Base-by-base conservation (phyloP, 37 sponge, comb jelly and placozoan genomes). In the Bolinopsis microptera region DNA sequence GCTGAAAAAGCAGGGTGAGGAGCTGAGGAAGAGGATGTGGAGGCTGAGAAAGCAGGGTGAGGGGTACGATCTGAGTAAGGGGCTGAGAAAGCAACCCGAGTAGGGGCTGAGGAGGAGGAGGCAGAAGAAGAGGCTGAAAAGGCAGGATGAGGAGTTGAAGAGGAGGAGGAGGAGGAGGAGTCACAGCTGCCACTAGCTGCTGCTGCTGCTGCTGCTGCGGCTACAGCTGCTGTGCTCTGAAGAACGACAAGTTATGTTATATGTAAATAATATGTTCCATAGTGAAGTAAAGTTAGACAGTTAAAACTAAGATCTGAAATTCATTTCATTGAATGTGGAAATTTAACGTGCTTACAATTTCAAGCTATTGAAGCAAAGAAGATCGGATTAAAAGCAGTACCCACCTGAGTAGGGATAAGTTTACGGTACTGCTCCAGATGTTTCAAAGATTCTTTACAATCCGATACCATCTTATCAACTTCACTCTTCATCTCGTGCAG, bases 391-490 rank as follows among this genome's bases (percentile, higher is more conserved):
- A n/a, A n/a, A n/a, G n/a, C n/a, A n/a, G n/a, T n/a, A n/a, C n/a
- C 13, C 21, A 70, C 74, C 74, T 70, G 25, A 2, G 74, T 28
- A 28, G 80, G 80, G 1, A 77, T 77, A 13, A 77, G 80, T 77
- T 35, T 77, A 27, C 80, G 35, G 80, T 77, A 77, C 80, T 33
- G 33, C 1, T 77, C 80, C 36, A 77, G 36, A 16, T 77, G 80
- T 16, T 32, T 28, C 1, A 77, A 36, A 2, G 80, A 77, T 34
- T 77, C 80, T 32, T 77, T 32, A 36, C 36, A 77, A 32, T 77
- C 80, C 1, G 80, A 32, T 18, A 77, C 80, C 80, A 77, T 77
- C 80, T 77, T 77, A 35, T 77, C 80, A 33, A 77, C 80, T 34
- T 77, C 80, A 1, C 21, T 5, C 36, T 77, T 77, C 37, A 35